A percentile compares a stretch with the other conserved stretches of the same genome.
These are phyloP conservation scores for Candidula unifasciata DNA, from an alignment of 2,888 invertebrate genomes.

Conservation along the genomic window DNA sequence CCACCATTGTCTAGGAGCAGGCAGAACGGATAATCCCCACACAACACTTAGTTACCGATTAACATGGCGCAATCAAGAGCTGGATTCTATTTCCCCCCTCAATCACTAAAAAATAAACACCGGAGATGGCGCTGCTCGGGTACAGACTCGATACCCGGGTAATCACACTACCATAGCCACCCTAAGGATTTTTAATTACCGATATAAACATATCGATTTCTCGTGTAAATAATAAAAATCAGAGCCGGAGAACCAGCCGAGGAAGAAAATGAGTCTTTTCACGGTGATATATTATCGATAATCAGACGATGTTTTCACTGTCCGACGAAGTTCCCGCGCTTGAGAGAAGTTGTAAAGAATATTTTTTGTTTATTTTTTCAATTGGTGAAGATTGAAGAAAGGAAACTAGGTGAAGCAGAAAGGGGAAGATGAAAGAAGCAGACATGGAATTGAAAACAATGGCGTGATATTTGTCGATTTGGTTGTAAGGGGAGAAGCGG, in stretches of 20 bases:
- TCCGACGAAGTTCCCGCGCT: background rate
- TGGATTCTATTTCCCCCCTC: too few relatives aligned
- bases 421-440: background rate
- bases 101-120: too few relatives aligned
- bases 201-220: constrained; percentile 8
- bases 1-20: too few relatives aligned
- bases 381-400: constrained; percentile 5
- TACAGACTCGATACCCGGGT: too few relatives aligned
- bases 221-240: background rate
- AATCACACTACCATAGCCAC: background rate
- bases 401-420: background rate
- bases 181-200: constrained; percentile 22
- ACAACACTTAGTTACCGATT: too few relatives aligned
- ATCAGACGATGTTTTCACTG: background rate
- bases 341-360: background rate
- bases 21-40: too few relatives aligned
- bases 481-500: background rate
- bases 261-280: constrained; percentile 1
- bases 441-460: background rate
- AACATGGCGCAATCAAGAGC: too few relatives aligned
- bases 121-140: too few relatives aligned
- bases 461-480: constrained; percentile 23
- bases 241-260: background rate
- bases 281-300: constrained; percentile 27
- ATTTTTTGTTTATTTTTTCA: background rate